phyloP scores from a whole-genome alignment of 2,888 invertebrate species.

The Ferdinandea cuprea region DNA sequence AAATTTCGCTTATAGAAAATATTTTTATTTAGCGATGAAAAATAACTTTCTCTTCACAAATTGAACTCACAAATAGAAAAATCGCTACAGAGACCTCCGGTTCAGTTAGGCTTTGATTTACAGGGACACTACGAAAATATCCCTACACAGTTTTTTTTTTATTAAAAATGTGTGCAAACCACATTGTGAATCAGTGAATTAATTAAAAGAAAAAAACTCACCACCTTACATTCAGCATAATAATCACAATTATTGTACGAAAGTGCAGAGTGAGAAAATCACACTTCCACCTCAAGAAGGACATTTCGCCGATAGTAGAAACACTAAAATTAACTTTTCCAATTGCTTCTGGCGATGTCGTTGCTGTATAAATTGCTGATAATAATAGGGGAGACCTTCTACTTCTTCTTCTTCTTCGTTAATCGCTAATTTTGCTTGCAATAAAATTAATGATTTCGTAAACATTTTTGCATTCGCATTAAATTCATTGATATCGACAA shows the following conservation, averaged over 20 bases:
- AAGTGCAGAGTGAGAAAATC: constrained; percentile 62
- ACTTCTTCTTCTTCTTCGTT: constrained; percentile 36
- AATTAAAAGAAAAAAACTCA: constrained; percentile 56
- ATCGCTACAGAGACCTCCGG: no score
- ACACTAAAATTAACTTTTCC: constrained; percentile 51
- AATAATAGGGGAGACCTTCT: not conserved
- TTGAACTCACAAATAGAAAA: no score
- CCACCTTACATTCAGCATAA: constrained; percentile 70
- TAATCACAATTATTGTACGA: constrained; percentile 67
- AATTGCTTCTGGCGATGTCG: constrained; percentile 42
- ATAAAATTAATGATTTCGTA: constrained; percentile 54
- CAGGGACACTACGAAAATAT: no score
- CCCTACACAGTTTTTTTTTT: not conserved
- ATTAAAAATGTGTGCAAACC: no score
- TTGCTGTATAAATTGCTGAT: constrained; percentile 40
- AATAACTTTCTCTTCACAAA: no score
- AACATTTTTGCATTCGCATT: constrained; percentile 70
- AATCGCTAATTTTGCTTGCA: constrained; percentile 59
- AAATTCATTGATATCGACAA: constrained; percentile 56
- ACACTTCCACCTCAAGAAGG: constrained; percentile 72
- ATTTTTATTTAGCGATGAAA: no score
- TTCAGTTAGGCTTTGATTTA: no score
- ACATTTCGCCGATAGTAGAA: constrained; percentile 68
- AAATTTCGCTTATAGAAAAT: no score
- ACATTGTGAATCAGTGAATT: no score